Conservation (phyloP, 2,797 vertebrate species). For the Enteromius paludinosus region DNA sequence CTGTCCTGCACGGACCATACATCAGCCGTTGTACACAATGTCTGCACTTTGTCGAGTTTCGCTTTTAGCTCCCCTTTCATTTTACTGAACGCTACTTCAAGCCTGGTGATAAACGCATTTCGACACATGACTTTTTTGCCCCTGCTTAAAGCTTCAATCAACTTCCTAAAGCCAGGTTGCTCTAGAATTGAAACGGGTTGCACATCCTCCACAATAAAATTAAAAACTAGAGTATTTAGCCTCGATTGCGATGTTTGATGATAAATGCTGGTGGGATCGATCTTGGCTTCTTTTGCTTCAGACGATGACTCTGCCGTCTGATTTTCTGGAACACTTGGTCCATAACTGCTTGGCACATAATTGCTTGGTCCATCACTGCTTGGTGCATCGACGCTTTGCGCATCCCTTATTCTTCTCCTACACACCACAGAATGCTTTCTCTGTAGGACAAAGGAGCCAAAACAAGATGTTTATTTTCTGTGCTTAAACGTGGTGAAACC, state of each 20-base stretch:
- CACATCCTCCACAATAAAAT: constrained; percentile 49
- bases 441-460: constrained; percentile 2
- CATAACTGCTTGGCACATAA: constrained; percentile 14
- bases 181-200: constrained; percentile 60
- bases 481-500: neutral
- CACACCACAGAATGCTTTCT: constrained; percentile 38
- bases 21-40: constrained; percentile 79
- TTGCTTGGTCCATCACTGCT: constrained; percentile 14
- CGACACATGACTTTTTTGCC: constrained; percentile 74
- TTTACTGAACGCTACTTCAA: constrained; percentile 62
- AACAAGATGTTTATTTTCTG: constrained; percentile 1
- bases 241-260: constrained; percentile 39
- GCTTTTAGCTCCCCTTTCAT: constrained; percentile 74
- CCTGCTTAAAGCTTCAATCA: constrained; percentile 74
- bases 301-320: neutral
- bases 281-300: neutral
- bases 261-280: constrained; percentile 22
- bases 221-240: constrained; percentile 41
- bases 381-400: constrained; percentile 8
- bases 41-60: constrained; percentile 69
- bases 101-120: constrained; percentile 36
- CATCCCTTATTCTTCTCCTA: constrained; percentile 6
- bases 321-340: constrained; percentile 14
- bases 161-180: constrained; percentile 73
- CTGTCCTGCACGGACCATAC: constrained; percentile 74